A percentile compares a stretch with the other conserved stretches of the same genome.
Conservation (phyloP, 2,797 vertebrate species). For the Acropternis orthonyx region DNA sequence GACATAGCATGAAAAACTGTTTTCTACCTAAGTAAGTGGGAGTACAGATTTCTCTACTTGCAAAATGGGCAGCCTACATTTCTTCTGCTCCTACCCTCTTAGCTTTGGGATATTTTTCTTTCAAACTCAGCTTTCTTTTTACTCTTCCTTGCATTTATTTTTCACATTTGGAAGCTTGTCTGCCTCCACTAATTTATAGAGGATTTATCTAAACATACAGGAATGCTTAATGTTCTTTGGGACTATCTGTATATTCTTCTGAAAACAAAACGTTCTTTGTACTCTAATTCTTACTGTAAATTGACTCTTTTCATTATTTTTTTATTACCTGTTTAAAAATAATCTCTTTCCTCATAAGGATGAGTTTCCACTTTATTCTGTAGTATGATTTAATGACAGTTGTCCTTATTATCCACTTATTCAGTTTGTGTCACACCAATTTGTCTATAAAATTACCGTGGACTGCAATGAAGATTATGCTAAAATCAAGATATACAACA, state of each 20-base stretch:
- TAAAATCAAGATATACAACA: neutral
- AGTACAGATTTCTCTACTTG: neutral
- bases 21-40: neutral
- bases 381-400: neutral
- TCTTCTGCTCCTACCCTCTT: neutral
- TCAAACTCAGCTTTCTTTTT: neutral
- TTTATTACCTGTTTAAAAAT: neutral
- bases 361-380: neutral
- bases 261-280: neutral
- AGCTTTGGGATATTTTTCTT: neutral
- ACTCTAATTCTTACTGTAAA: neutral
- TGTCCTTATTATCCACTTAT: neutral
- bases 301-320: neutral
- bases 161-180: neutral
- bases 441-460: neutral
- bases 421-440: neutral
- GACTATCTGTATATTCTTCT: neutral
- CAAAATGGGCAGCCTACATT: neutral
- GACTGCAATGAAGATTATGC: neutral
- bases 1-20: neutral
- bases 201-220: neutral
- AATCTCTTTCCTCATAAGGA: neutral
- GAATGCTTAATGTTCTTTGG: neutral
- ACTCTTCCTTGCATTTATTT: neutral
- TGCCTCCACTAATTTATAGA: neutral